These are phyloP conservation scores for Tautogolabrus adspersus DNA, from an alignment of 2,113 vertebrate genomes.

Conservation along the genomic window DNA sequence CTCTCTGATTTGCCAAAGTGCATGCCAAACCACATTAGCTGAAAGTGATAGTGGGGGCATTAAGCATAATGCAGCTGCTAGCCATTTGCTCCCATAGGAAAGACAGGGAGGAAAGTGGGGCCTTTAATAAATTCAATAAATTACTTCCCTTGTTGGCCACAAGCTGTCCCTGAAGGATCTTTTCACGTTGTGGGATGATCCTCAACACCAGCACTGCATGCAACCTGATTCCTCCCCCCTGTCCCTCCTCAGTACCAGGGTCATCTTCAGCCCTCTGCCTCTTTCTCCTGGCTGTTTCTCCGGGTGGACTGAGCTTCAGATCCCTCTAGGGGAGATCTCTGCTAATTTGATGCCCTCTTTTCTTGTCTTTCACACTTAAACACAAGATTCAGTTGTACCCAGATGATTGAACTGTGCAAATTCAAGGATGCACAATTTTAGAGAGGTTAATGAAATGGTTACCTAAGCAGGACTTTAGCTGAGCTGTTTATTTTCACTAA, in stretches of 20 bases:
- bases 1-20: constrained; percentile 64
- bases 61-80: constrained; percentile 65
- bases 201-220: constrained; percentile 12
- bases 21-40: constrained; percentile 65
- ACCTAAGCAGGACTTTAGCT: constrained; percentile 2
- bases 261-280: constrained; percentile 33
- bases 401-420: constrained; percentile 10
- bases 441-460: neutral
- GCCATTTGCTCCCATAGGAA: constrained; percentile 44
- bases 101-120: constrained; percentile 33
- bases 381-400: constrained; percentile 5
- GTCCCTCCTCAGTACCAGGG: constrained; percentile 36
- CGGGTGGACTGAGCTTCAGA: constrained; percentile 15
- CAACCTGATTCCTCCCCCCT: neutral
- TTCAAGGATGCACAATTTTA: constrained; percentile 2
- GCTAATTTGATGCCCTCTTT: constrained; percentile 28
- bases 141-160: constrained; percentile 33
- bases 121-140: constrained; percentile 62
- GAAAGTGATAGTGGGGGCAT: constrained; percentile 59
- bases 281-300: constrained; percentile 22
- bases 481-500: neutral
- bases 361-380: constrained; percentile 26
- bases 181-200: constrained; percentile 45
- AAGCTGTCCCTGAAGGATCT: constrained; percentile 56
- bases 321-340: constrained; percentile 16